Evolutionary conservation across 2,888 invertebrate species (phyloP).

Genomic region (Amphipyra tragopoginis): DNA sequence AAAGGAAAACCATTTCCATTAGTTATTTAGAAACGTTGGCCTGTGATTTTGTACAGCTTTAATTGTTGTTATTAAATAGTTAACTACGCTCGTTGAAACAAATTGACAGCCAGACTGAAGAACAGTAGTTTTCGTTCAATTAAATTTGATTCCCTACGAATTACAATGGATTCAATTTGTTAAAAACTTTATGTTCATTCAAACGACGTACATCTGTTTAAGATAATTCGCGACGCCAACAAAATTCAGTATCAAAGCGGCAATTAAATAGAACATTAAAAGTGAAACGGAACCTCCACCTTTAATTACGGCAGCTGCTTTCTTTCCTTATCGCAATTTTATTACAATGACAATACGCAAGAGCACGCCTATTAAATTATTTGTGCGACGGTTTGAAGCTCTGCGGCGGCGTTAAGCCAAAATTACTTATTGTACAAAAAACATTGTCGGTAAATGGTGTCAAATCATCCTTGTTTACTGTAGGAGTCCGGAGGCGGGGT

Average conservation of each 20-base stretch:
- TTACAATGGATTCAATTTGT: conserved; percentile 46
- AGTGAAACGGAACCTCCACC: conserved; percentile 75
- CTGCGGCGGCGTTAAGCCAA: conserved; percentile 54
- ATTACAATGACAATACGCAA: conserved; percentile 85
- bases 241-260: conserved; percentile 67
- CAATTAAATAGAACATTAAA: conserved; percentile 77
- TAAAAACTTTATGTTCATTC: conserved; percentile 47
- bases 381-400: conserved; percentile 62
- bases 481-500: conserved; percentile 54
- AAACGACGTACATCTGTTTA: conserved; percentile 59
- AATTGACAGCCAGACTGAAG: conserved; percentile 58
- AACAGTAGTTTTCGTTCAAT: conserved; percentile 51
- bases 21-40: conserved; percentile 55
- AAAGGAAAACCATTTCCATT: conserved; percentile 56
- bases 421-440: conserved; percentile 67
- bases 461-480: conserved; percentile 78
- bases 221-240: conserved; percentile 64
- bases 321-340: conserved; percentile 84
- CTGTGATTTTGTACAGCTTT: conserved; percentile 58
- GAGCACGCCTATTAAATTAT: conserved; percentile 83
- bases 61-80: conserved; percentile 55
- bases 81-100: conserved; percentile 48
- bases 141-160: conserved; percentile 48
- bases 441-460: conserved; percentile 73
- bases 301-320: conserved; percentile 83